Evolutionary conservation across 1,140 invertebrate genomes (phyloP), one percentile per base, ranked within the genome.

Genomic region (Anoplophora glabripennis): DNA sequence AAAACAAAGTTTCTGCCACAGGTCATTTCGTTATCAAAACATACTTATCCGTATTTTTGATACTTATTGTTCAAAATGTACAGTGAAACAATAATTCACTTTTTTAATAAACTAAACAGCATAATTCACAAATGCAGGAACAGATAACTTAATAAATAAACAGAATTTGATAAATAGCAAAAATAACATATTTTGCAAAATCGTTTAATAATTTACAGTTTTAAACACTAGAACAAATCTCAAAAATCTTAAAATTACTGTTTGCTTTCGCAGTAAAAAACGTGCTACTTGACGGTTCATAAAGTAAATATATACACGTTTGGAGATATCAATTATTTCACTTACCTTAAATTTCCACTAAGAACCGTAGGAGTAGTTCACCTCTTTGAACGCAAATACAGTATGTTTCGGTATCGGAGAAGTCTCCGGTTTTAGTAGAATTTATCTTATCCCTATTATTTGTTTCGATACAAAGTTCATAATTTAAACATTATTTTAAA

Each of bases 391-490:
- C 17, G 15, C n/a, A 35, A n/a, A 44, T 54, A 17, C 38, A 44
- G 40, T 34, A 21, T 44, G n/a, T 44, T 54, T 33, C 44, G 0
- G 1, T 54, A 11, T n/a, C 12, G 21, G 35, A 49, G 8, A 14
- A 35, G 18, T 15, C 34, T 14, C 28, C 47, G 11, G 12, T 33
- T 49, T 49, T 49, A 49, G 47, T 33, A 18, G 47, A 49, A 14
- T 49, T 49, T 49, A 53, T 53, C 49, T 53, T 40, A 38, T 53
- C 36, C 36, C 18, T 40, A 53, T 40, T 38, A 53, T 40, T 40
- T 12, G 21, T 44, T 18, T 54, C 36, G 52, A 54, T 44, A 44
- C 52, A 54, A 54, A 54, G 52, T 54, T 54, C 52, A 54, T 44
- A 21, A 44, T 54, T 54, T 12, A 44, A 40, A 40, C 37, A 40